A percentile compares a stretch with the other conserved stretches of the same genome.
Evolutionary conservation across 2,797 vertebrate species (phyloP).

Genomic region (Ptychobarbus kaznakovi): DNA sequence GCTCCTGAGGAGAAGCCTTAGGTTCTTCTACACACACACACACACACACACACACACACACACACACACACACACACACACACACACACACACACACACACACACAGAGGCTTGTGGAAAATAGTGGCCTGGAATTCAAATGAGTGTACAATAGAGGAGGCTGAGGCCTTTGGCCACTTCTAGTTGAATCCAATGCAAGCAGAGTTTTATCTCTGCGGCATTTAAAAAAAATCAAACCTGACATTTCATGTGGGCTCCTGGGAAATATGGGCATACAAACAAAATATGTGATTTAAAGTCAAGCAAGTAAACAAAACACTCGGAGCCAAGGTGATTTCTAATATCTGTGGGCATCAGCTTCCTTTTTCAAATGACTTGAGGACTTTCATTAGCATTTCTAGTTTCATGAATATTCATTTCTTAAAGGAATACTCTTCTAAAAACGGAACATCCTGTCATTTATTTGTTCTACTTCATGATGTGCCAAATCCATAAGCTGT

Average conservation of each 20-base stretch:
- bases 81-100: conserved; percentile 2
- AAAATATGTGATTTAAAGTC: conserved; percentile 37
- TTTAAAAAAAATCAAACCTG: conserved; percentile 32
- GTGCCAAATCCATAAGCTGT: conserved; percentile 12
- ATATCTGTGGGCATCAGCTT: conserved; percentile 24
- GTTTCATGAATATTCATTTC: conserved; percentile 3
- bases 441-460: background rate
- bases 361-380: conserved; percentile 16
- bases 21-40: conserved; percentile 20
- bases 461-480: background rate
- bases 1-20: conserved; percentile 55
- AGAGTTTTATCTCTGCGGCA: conserved; percentile 35
- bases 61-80: background rate
- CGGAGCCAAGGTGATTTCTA: conserved; percentile 17
- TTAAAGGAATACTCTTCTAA: conserved; percentile 1
- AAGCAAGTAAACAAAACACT: conserved; percentile 41
- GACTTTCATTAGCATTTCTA: conserved; percentile 9
- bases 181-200: conserved; percentile 37
- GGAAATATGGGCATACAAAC: conserved; percentile 32
- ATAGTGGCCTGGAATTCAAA: conserved; percentile 55
- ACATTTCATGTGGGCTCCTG: conserved; percentile 42
- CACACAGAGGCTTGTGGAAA: conserved; percentile 49
- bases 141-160: conserved; percentile 52
- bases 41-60: background rate
- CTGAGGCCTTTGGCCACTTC: conserved; percentile 44